Conservation (phyloP, 2,113 vertebrate species). For the Mesitornis unicolor region DNA sequence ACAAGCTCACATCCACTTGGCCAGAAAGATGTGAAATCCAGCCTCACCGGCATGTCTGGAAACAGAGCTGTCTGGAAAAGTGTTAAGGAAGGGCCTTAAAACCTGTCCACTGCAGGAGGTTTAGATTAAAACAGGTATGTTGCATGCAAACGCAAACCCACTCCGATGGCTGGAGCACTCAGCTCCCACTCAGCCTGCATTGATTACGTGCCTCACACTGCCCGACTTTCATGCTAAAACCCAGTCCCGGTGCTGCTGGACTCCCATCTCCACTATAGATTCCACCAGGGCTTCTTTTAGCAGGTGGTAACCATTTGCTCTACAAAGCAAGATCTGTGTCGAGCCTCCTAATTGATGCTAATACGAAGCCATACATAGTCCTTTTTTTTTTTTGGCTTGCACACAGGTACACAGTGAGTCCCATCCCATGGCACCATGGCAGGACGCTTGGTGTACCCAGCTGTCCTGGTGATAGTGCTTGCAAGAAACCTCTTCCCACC, state of each 20-base stretch:
- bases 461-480: neutral
- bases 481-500: neutral
- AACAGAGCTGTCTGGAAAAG: constrained; percentile 54
- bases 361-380: neutral
- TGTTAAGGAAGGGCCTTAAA: neutral
- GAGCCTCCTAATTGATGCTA: neutral
- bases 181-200: neutral
- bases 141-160: neutral
- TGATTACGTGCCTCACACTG: neutral
- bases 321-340: neutral
- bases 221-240: neutral
- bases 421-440: neutral
- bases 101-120: neutral
- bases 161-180: neutral
- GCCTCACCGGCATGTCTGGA: neutral
- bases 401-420: neutral
- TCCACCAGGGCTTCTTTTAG: neutral
- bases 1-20: neutral
- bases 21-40: constrained; percentile 36
- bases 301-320: neutral
- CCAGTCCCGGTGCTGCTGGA: neutral
- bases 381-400: neutral
- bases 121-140: constrained; percentile 41
- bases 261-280: neutral
- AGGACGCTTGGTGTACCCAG: neutral